phyloP scores from a whole-genome alignment of 2,113 vertebrate genomes.

The Oreotrochilus melanogaster region DNA sequence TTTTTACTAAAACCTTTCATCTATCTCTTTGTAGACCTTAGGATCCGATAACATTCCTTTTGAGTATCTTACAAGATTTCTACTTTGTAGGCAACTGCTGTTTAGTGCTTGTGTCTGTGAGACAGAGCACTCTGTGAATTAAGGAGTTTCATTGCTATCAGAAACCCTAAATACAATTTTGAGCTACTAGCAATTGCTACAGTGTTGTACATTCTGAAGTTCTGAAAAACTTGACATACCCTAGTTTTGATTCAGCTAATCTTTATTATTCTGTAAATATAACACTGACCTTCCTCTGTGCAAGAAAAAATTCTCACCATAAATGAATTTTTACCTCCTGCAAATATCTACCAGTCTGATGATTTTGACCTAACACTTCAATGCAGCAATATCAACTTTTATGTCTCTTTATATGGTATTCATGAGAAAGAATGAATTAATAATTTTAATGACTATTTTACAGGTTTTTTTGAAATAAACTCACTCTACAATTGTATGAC shows the following conservation, averaged over 20 bases:
- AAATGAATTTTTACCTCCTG: neutral
- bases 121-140: neutral
- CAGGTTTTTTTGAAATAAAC: constrained; percentile 32
- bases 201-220: neutral
- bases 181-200: neutral
- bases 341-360: neutral
- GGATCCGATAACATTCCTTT: neutral
- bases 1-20: neutral
- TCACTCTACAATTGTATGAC: constrained; percentile 34
- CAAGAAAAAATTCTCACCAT: neutral
- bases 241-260: neutral
- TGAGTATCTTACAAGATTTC: neutral
- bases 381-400: constrained; percentile 1
- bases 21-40: neutral
- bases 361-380: constrained; percentile 23
- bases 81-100: neutral
- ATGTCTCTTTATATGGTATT: neutral
- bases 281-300: neutral
- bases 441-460: constrained; percentile 49
- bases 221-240: neutral
- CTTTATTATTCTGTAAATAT: constrained; percentile 1
- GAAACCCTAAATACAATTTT: neutral
- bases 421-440: constrained; percentile 53
- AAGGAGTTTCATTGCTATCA: neutral
- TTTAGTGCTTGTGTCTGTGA: neutral